These are phyloP conservation scores for Calosoma granatense DNA, from an alignment of 1,140 invertebrate genomes.

Conservation along the genomic window DNA sequence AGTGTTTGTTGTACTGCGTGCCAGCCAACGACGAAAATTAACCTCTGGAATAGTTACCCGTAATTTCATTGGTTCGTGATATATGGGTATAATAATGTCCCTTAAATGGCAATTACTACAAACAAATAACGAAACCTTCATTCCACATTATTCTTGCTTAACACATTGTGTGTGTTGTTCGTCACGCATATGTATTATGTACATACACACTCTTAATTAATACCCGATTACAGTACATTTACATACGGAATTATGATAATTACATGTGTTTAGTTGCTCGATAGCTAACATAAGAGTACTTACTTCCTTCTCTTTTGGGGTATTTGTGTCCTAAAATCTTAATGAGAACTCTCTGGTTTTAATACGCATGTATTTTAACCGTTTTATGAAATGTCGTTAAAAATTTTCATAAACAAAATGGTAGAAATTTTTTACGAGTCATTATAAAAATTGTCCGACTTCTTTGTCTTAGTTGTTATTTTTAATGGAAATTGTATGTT, in stretches of 20 bases:
- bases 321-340: too few species aligned
- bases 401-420: background rate
- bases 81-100: constrained; percentile 7
- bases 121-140: constrained; percentile 1
- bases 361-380: too few species aligned
- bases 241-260: background rate
- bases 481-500: constrained; percentile 6
- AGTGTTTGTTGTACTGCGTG: background rate
- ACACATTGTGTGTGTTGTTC: background rate
- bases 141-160: background rate
- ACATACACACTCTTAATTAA: background rate
- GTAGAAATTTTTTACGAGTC: background rate
- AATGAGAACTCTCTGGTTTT: too few species aligned
- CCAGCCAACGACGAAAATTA: background rate
- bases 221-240: background rate
- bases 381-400: constrained; percentile 2
- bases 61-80: constrained; percentile 6
- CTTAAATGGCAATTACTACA: constrained; percentile 2
- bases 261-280: background rate
- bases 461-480: background rate
- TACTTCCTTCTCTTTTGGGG: too few species aligned
- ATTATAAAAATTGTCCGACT: constrained; percentile 5
- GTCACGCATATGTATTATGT: too few species aligned
- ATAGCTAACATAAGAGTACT: too few species aligned
- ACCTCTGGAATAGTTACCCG: background rate